A percentile compares a stretch with the other conserved stretches of the same genome.
phyloP scores from a whole-genome alignment of 1,140 invertebrate genomes.

The Pseudobourletiella spinata region DNA sequence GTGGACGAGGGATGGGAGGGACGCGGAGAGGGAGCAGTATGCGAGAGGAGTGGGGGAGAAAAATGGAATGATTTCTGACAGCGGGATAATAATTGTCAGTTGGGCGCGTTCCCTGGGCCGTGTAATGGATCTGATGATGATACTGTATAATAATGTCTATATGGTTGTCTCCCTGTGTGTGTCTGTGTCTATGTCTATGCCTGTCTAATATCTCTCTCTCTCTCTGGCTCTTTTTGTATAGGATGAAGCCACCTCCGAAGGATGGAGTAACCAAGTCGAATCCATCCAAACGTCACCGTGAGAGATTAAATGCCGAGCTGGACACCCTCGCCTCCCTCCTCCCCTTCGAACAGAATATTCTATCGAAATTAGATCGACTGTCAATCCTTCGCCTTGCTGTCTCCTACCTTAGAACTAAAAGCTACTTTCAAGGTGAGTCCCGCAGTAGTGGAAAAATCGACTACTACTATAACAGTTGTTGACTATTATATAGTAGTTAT shows the following conservation, averaged over 20 bases:
- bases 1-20: no score
- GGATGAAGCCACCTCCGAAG: slow-evolving; percentile 88
- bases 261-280: slow-evolving; percentile 97
- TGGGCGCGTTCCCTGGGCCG: no score
- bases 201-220: no score
- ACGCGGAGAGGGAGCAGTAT: no score
- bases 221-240: no score
- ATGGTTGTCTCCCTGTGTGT: no score
- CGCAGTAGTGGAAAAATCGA: background rate
- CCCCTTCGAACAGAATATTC: slow-evolving; percentile 96
- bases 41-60: no score
- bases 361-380: slow-evolving; percentile 94
- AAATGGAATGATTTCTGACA: no score
- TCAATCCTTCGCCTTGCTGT: slow-evolving; percentile 95
- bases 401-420: slow-evolving; percentile 95
- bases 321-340: slow-evolving; percentile 94
- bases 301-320: slow-evolving; percentile 93
- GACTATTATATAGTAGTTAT: background rate
- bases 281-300: slow-evolving; percentile 93
- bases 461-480: background rate
- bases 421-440: slow-evolving; percentile 90
- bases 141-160: no score
- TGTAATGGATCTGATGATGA: no score
- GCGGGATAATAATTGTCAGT: no score
- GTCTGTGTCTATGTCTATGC: no score